phyloP scores from a whole-genome alignment of 2,113 vertebrate species.

The Actenoides hombroni region DNA sequence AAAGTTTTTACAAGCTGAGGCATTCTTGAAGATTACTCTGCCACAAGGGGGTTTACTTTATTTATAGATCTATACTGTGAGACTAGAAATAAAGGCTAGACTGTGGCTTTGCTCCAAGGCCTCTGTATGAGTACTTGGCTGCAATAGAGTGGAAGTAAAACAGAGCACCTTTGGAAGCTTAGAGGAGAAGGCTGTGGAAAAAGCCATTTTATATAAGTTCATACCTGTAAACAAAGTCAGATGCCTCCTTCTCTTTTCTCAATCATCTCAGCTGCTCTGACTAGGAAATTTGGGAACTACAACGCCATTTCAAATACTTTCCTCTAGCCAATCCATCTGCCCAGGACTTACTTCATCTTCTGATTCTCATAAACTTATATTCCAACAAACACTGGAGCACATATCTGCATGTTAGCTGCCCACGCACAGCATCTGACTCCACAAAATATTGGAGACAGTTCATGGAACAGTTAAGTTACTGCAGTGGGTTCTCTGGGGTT shows the following conservation, averaged over 20 bases:
- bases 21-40: conserved; percentile 6
- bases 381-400: neutral
- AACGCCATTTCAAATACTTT: neutral
- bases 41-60: neutral
- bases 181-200: neutral
- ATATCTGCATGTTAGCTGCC: fast-evolving
- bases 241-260: neutral
- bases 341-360: neutral
- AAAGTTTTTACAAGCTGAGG: neutral
- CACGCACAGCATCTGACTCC: neutral
- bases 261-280: neutral
- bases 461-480: neutral
- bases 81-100: neutral
- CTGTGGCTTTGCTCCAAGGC: neutral
- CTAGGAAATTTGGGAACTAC: neutral
- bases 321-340: neutral
- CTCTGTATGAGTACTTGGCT: neutral
- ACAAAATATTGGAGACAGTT: neutral
- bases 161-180: neutral
- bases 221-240: neutral
- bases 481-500: neutral
- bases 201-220: neutral
- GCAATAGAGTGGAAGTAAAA: neutral
- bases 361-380: neutral
- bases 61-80: neutral